phyloP scores from a whole-genome alignment of 2,797 vertebrate genomes.

The Crenichthys baileyi region DNA sequence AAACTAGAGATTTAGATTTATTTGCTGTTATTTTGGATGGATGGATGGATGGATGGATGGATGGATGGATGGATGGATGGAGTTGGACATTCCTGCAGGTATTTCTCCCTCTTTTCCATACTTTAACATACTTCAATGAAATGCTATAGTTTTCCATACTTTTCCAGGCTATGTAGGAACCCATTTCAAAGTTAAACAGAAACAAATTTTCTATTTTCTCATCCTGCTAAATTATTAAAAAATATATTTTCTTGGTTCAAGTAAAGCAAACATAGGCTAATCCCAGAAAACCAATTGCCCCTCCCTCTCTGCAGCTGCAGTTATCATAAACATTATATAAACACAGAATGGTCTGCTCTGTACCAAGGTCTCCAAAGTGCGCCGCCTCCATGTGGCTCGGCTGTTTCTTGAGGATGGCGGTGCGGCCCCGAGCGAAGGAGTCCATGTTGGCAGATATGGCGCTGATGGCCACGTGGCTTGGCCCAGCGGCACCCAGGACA shows the following conservation, averaged over 20 bases:
- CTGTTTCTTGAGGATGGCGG: conserved; percentile 97
- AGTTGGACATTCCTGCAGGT: not conserved
- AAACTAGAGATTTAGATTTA: not conserved
- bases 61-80: not conserved
- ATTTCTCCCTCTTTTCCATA: not conserved
- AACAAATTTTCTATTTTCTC: not conserved
- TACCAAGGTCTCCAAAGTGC: conserved; percentile 98
- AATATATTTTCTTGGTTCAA: not conserved
- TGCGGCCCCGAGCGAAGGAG: conserved; percentile 95
- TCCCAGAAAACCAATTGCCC: too few relatives aligned
- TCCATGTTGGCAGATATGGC: conserved; percentile 99
- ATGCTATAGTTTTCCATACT: not conserved
- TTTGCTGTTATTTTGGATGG: not conserved
- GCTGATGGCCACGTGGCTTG: conserved; percentile 97
- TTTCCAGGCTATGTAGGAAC: not conserved
- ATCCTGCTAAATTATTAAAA: not conserved
- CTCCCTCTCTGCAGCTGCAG: not conserved
- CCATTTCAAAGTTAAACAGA: not conserved
- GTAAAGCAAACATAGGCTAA: too few relatives aligned
- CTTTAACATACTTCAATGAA: not conserved
- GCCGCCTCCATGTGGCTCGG: conserved; percentile 98
- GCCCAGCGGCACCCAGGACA: conserved; percentile 93
- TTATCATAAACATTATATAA: not conserved
- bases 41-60: not conserved
- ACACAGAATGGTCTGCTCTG: conserved; percentile 11